Base-by-base conservation (phyloP, 2,888 invertebrate genomes). In the Ferrisia virgata region DNA sequence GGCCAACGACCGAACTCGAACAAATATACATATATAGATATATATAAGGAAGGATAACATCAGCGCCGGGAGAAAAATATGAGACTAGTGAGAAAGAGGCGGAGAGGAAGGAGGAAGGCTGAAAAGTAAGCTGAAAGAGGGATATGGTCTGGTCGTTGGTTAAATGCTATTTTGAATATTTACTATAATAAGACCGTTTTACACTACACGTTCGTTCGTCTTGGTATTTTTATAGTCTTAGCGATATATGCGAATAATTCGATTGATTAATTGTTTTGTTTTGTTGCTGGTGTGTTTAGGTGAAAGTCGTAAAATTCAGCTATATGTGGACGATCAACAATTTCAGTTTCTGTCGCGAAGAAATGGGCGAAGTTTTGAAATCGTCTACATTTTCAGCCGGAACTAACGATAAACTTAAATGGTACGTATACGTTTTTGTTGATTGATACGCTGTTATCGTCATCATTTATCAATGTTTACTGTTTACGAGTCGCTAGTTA, bases 301-400 rank as follows among this genome's bases (percentile, higher is more conserved):
- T 99, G 90, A 99, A 99, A 94, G 99, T 99, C 90, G 97, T 99
- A 88, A 99, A 99, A 92, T 99, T 99, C 93, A 98, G 98, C 91
- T 99, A 99, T 91, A 99, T 99, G 97, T 99, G 99, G 99, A 99
- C 99, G 89, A 99, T 99, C 92, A 99, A 99, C 92, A 99, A 99
- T 93, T 99, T 99, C 92, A 98, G 98, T 92, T 99, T 99, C 91
- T 99, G 99, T 92, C 95, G 99, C 88, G 99, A 99, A 91, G 99
- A 99, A 91, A 99, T 99, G 99, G 99, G 99, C 88, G 99, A 99
- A 92, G 99, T 99, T 87, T 92, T 99, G 89, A 99, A 99, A 92
- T 98, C 98, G 89, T 99, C 99, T 88, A 98, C 99, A 88, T 99
- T 99, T 91, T 99, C 98, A 87, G 99, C 99, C 87, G 98, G 99